Evolutionary conservation across 2,888 invertebrate species (phyloP).

Genomic region (Lydus trimaculatus): DNA sequence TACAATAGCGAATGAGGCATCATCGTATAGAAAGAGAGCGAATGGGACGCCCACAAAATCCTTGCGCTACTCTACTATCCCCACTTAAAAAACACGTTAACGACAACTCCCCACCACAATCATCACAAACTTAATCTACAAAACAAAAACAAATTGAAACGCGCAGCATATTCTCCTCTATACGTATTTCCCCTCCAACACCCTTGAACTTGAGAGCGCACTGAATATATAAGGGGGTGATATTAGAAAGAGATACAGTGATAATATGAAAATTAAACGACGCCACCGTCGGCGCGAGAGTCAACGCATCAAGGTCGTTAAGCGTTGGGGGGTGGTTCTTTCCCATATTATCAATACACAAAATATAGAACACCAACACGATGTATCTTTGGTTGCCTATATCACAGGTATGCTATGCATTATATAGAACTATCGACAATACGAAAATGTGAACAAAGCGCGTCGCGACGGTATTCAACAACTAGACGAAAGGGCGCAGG

Average conservation of each 20-base stretch:
- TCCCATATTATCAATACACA: too few species aligned
- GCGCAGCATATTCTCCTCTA: conserved; percentile 57
- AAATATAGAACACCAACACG: background rate
- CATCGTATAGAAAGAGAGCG: conserved; percentile 25
- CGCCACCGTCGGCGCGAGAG: background rate
- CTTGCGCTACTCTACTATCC: conserved; percentile 62
- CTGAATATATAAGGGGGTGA: conserved; percentile 17
- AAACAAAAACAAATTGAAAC: conserved; percentile 63
- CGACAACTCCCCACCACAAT: conserved; percentile 50
- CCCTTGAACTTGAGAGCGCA: conserved; percentile 62
- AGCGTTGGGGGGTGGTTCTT: conserved; percentile 14
- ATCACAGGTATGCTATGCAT: background rate
- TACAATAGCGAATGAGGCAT: conserved; percentile 3
- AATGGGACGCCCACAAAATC: conserved; percentile 53
- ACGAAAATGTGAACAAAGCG: conserved; percentile 31
- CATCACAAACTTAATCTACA: conserved; percentile 31
- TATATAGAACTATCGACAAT: conserved; percentile 28
- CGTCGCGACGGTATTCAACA: conserved; percentile 13
- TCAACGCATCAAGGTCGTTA: conserved; percentile 44
- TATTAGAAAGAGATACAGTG: background rate
- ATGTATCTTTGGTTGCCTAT: background rate
- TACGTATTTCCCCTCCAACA: conserved; percentile 54
- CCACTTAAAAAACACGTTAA: conserved; percentile 65
- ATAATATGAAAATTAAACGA: background rate
- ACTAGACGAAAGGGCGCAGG: background rate